These are phyloP conservation scores for Drosophila acutilabella DNA, from an alignment of 2,888 invertebrate genomes.

Conservation along the genomic window DNA sequence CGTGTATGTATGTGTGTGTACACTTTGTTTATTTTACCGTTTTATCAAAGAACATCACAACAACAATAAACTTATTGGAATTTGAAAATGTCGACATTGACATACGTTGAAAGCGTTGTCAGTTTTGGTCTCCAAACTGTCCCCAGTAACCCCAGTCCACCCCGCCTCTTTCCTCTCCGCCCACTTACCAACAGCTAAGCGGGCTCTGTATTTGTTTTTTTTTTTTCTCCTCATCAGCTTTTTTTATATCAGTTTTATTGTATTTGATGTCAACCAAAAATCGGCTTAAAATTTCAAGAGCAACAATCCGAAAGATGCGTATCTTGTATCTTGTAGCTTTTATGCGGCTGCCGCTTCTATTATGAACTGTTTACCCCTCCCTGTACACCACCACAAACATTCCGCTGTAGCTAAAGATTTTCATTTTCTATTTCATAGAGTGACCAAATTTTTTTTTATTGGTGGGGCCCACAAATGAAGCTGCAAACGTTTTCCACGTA, in stretches of 20 bases:
- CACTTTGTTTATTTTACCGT: conserved; percentile 48
- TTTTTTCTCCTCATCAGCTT: conserved; percentile 2
- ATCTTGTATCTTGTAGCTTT: conserved; percentile 70
- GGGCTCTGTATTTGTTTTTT: not conserved
- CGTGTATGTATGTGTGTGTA: conserved; percentile 3
- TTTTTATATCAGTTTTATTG: conserved; percentile 66
- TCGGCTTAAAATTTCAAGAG: conserved; percentile 60
- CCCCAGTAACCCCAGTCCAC: not conserved
- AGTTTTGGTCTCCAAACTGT: conserved; percentile 27
- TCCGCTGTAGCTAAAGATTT: conserved; percentile 39
- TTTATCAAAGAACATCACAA: conserved; percentile 47
- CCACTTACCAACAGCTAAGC: not conserved
- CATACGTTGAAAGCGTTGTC: conserved; percentile 63
- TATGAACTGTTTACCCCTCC: conserved; percentile 3
- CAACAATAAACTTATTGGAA: conserved; percentile 63
- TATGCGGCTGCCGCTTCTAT: conserved; percentile 50
- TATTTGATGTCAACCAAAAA: conserved; percentile 67
- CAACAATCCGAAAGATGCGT: conserved; percentile 72
- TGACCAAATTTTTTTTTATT: conserved; percentile 36
- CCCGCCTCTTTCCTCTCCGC: not conserved
- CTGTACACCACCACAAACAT: not conserved
- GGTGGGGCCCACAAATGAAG: conserved; percentile 32
- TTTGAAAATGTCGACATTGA: conserved; percentile 71
- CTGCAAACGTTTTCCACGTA: conserved; percentile 48
- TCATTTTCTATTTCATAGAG: conserved; percentile 63